phyloP scores from a whole-genome alignment of 2,888 invertebrate species.

The Mechanitis messenoides region DNA sequence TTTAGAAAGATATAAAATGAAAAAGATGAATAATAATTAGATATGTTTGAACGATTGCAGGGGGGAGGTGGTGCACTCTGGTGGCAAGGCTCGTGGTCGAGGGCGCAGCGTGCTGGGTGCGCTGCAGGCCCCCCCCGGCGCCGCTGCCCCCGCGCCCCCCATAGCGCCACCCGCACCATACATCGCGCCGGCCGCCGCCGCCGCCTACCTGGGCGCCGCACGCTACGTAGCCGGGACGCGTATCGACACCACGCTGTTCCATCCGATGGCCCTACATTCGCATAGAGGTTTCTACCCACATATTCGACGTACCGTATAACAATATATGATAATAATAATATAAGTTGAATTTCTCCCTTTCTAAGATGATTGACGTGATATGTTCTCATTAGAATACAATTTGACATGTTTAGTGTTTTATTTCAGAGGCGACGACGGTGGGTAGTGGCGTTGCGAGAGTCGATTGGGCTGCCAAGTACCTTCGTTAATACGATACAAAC shows the following conservation, averaged over 20 bases:
- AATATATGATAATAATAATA: too few species aligned
- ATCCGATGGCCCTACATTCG: slow-evolving; percentile 53
- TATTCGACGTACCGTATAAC: too few species aligned
- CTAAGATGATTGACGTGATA: too few species aligned
- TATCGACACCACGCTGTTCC: slow-evolving; percentile 69
- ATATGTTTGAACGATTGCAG: slow-evolving; percentile 32
- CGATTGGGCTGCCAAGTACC: slow-evolving; percentile 90
- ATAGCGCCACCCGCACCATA: slow-evolving; percentile 26
- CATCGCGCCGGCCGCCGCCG: slow-evolving; percentile 78
- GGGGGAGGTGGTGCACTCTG: slow-evolving; percentile 54
- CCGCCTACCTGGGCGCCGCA: slow-evolving; percentile 86
- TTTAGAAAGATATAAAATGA: too few species aligned
- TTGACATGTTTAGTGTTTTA: slow-evolving; percentile 6
- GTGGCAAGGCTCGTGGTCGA: slow-evolving; percentile 29
- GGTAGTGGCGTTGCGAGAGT: slow-evolving; percentile 73
- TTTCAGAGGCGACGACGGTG: slow-evolving; percentile 56
- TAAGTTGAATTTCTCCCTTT: too few species aligned
- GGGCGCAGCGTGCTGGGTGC: slow-evolving; percentile 33
- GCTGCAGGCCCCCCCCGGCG: slow-evolving; percentile 30
- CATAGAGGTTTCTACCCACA: slow-evolving; percentile 47
- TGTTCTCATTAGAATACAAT: not conserved
- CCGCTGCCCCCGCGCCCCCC: slow-evolving; percentile 25
- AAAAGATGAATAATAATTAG: not conserved
- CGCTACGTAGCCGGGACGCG: slow-evolving; percentile 85
- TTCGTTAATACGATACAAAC: slow-evolving; percentile 44